Conservation (phyloP, 2,797 vertebrate species). For the Sebastiscus tertius region DNA sequence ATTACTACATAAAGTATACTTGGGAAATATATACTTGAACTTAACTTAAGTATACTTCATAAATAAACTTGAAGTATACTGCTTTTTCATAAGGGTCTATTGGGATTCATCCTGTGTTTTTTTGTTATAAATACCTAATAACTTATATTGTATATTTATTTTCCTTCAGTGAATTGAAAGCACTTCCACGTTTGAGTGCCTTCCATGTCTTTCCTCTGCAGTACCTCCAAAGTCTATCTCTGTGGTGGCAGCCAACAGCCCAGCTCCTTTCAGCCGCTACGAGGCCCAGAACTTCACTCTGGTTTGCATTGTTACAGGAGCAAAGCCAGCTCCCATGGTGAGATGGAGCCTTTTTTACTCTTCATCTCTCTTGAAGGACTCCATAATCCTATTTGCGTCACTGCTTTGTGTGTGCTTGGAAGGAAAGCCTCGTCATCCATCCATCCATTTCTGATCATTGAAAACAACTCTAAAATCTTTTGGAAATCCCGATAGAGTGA, state of each 20-base stretch:
- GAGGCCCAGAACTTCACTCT: conserved; percentile 96
- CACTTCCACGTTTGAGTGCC: background rate
- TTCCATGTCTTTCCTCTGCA: conserved; percentile 57
- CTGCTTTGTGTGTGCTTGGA: background rate
- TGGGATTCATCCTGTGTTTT: no score
- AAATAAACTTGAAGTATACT: no score
- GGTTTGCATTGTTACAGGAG: conserved; percentile 91
- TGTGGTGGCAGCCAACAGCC: conserved; percentile 87
- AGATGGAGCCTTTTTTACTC: conserved; percentile 35
- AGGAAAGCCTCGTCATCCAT: background rate
- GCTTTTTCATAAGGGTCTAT: no score
- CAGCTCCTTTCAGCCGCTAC: conserved; percentile 91
- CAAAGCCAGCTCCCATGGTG: conserved; percentile 92
- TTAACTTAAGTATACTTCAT: no score
- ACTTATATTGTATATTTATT: background rate
- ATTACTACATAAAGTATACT: no score
- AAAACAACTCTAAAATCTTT: background rate
- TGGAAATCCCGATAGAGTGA: background rate
- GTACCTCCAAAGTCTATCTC: conserved; percentile 93
- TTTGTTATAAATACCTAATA: background rate
- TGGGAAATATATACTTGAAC: no score
- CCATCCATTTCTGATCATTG: background rate
- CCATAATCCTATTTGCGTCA: background rate
- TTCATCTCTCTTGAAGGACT: background rate
- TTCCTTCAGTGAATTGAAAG: background rate